phyloP scores from a whole-genome alignment of 2,113 vertebrate species.

The Cryptotis parvus region DNA sequence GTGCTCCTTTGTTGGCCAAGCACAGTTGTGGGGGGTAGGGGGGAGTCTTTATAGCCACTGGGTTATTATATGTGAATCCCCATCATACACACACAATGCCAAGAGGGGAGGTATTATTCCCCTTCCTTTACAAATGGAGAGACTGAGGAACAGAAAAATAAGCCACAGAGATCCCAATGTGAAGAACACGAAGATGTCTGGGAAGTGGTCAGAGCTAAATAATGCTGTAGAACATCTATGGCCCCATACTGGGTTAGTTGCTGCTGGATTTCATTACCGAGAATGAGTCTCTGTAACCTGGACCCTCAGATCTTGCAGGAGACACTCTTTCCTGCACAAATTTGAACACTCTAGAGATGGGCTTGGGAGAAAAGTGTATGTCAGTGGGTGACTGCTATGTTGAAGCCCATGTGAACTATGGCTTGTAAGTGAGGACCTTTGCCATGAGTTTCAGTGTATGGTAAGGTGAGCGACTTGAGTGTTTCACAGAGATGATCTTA shows the following conservation, averaged over 20 bases:
- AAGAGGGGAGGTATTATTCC: background rate
- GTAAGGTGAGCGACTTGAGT: background rate
- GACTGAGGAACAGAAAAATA: slow-evolving; percentile 14
- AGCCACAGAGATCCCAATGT: background rate
- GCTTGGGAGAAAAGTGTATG: background rate
- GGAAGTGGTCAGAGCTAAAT: background rate
- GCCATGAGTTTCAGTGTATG: background rate
- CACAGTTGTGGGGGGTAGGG: background rate
- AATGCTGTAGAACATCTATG: background rate
- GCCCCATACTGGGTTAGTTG: background rate
- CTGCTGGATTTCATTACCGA: slow-evolving; percentile 10
- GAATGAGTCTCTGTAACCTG: background rate
- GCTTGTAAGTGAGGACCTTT: background rate
- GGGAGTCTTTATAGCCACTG: background rate
- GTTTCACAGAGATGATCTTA: background rate
- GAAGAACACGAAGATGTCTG: background rate
- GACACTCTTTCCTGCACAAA: slow-evolving; percentile 2
- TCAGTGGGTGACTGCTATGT: background rate
- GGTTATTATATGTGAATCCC: background rate
- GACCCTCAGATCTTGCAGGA: background rate
- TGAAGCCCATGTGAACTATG: background rate
- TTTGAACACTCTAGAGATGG: background rate
- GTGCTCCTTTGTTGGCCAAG: background rate
- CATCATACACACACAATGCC: background rate
- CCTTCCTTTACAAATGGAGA: slow-evolving; percentile 30